Percentiles rank a stretch among this genome's conserved stretches.
Conservation (phyloP, 2,113 vertebrate species). For the Pholis gunnellus region DNA sequence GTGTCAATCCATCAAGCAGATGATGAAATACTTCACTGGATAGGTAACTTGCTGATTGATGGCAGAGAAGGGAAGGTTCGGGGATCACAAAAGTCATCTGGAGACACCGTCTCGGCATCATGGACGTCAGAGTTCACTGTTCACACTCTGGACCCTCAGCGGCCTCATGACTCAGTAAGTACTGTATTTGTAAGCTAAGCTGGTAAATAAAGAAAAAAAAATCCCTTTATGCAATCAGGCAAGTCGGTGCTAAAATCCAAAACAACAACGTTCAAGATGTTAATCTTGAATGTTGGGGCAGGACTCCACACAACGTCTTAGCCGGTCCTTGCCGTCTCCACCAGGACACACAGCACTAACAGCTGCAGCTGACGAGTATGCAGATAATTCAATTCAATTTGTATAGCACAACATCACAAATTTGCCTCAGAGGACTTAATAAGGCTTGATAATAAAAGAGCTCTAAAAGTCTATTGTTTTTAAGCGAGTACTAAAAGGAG, state of each 20-base stretch:
- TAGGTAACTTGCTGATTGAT: neutral
- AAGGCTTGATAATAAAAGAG: neutral
- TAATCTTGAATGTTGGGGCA: neutral
- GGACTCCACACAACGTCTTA: conserved; percentile 6
- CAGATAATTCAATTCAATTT: neutral
- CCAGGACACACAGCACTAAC: conserved; percentile 23
- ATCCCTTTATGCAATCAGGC: conserved; percentile 1
- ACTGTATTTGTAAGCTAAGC: conserved; percentile 5
- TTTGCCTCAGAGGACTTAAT: no score
- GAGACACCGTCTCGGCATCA: neutral
- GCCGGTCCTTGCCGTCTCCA: conserved; percentile 10
- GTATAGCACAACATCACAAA: no score
- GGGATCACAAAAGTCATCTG: neutral
- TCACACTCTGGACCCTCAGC: neutral
- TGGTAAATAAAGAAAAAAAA: conserved; percentile 8
- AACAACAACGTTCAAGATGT: conserved; percentile 13
- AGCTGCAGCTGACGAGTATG: conserved; percentile 15
- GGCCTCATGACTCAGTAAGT: conserved; percentile 14
- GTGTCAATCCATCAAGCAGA: neutral
- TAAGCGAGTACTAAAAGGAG: neutral
- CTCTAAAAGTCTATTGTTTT: neutral
- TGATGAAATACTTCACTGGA: neutral
- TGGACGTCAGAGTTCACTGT: neutral
- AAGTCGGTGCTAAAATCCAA: conserved; percentile 12
- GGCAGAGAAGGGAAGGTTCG: neutral